Evolutionary conservation across 64 coral and sea anemone genomes (phyloP), one percentile per base, ranked within the genome.

Genomic region (Dendronephthya gigantea): DNA sequence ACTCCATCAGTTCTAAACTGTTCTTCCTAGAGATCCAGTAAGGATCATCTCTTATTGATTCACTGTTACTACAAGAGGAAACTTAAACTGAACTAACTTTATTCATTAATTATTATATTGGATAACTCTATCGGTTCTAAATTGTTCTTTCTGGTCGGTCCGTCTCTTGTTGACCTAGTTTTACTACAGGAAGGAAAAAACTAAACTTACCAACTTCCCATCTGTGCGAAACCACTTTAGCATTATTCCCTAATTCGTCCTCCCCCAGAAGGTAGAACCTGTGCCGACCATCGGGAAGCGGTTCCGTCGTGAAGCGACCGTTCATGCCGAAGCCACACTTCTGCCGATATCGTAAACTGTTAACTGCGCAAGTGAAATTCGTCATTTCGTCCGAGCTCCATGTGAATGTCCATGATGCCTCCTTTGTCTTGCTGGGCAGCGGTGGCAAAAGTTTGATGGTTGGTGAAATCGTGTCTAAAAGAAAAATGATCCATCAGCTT

Each of bases 161-260:
- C 41, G 11, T 45, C 41, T 45, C 41, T 45, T 45, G 11, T 45
- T 6, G 11, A 11, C 11, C 41, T 45, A 45, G 41, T 45, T 4
- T 45, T 45, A 11, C 41, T 6, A 45, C 41, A 45, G 41, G 41
- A 45, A 45, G 41, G 4, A 45, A 45, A 45, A 45, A 45, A 45
- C 41, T 45, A 45, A 45, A 45, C 72, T 79, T 79, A 79, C 72
- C 72, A 29, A 79, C 72, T 36, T 14, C 37, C 72, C 72, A 79
- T 36, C 12, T 79, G 28, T 79, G 72, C 37, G 72, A 36, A 16
- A 79, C 30, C 19, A 79, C 29, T 79, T 39, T 19, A 12, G 72
- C 72, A 3, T 8, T 79, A 29, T 79, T 79, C 14, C 72, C 72
- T 35, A 79, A 34, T 0, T 79, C 32, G 72, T 79, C 72, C 22